phyloP scores from a whole-genome alignment of 2,888 invertebrate species.

The Hydraecia micacea region DNA sequence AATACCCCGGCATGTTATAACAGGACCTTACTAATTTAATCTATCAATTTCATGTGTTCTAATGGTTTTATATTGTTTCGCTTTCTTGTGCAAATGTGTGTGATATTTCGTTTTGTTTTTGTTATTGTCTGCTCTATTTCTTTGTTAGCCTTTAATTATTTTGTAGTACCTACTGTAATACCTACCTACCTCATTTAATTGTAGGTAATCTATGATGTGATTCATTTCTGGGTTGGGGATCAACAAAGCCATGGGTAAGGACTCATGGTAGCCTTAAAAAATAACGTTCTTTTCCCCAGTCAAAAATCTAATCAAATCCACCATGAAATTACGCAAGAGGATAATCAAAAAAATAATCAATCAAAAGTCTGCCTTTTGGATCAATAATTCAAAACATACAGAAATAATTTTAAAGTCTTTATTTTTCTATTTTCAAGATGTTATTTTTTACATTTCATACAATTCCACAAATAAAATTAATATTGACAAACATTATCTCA shows the following conservation, averaged over 20 bases:
- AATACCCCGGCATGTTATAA: constrained; percentile 48
- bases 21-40: constrained; percentile 57
- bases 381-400: neutral
- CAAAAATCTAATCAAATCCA: no score
- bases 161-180: no score
- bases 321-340: no score
- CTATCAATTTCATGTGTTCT: constrained; percentile 53
- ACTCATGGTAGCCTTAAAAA: neutral
- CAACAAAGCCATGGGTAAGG: neutral
- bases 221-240: neutral
- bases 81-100: constrained; percentile 53
- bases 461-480: constrained; percentile 71
- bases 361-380: neutral
- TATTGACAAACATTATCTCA: constrained; percentile 53
- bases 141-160: neutral
- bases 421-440: constrained; percentile 73
- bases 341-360: no score
- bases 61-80: constrained; percentile 41
- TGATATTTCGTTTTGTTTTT: constrained; percentile 19
- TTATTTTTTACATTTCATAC: constrained; percentile 76
- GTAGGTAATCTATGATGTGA: no score
- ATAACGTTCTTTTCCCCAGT: neutral
- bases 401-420: constrained; percentile 73
- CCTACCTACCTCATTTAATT: neutral
- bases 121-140: neutral